These are phyloP conservation scores for Peromyscus californicus DNA, from an alignment of 2,113 vertebrate genomes.

Conservation along the genomic window DNA sequence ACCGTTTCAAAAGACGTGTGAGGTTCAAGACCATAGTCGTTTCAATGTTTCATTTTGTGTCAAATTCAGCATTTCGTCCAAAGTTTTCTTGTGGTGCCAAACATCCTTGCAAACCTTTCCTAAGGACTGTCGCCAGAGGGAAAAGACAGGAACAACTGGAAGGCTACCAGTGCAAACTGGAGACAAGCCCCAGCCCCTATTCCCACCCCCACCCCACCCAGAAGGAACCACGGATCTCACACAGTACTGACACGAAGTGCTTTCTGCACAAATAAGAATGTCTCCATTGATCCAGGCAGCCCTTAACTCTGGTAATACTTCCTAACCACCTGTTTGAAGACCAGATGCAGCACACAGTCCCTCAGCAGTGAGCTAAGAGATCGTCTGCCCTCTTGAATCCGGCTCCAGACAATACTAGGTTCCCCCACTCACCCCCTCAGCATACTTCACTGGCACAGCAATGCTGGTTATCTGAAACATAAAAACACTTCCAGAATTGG, in stretches of 20 bases:
- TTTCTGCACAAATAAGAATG: neutral
- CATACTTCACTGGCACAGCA: neutral
- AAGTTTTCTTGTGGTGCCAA: neutral
- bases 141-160: neutral
- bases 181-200: too few species aligned
- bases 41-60: neutral
- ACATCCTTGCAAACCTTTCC: neutral
- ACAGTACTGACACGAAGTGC: neutral
- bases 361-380: neutral
- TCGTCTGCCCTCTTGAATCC: neutral
- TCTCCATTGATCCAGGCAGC: neutral
- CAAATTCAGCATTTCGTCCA: neutral
- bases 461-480: neutral
- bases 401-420: neutral
- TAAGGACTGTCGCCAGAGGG: neutral
- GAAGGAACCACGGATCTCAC: neutral
- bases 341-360: neutral
- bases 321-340: neutral
- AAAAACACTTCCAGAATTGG: neutral
- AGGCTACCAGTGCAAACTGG: neutral
- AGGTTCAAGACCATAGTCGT: neutral
- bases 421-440: rapidly evolving
- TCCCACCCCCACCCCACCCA: rapidly evolving
- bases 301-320: neutral
- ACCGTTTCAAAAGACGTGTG: neutral